A percentile compares a stretch with the other conserved stretches of the same genome.
Conservation (phyloP, 2,113 vertebrate genomes). For the Hoplias malabaricus region DNA sequence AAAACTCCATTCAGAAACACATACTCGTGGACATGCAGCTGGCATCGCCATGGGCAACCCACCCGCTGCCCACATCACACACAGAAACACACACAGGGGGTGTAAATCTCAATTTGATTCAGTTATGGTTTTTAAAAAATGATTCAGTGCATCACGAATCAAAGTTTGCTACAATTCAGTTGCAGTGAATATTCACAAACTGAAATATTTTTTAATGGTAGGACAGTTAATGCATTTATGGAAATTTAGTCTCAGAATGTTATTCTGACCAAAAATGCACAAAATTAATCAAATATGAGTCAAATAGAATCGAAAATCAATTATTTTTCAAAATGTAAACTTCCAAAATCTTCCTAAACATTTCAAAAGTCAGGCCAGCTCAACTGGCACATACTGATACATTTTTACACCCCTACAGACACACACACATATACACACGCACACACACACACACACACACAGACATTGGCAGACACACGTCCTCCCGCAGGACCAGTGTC, state of each 20-base stretch:
- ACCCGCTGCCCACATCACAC: slow-evolving; percentile 63
- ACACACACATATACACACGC: slow-evolving; percentile 17
- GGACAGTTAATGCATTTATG: no score
- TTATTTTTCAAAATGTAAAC: no score
- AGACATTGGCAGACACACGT: not conserved
- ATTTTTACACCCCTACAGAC: not conserved
- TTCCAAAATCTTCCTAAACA: not conserved
- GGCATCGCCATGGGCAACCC: slow-evolving; percentile 56
- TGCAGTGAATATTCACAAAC: not conserved
- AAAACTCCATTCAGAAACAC: slow-evolving; percentile 78
- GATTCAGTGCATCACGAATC: not conserved
- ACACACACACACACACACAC: not conserved
- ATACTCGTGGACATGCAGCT: slow-evolving; percentile 57
- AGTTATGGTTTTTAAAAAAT: not conserved
- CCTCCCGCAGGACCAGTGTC: not conserved
- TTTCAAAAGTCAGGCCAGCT: not conserved
- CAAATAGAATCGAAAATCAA: no score
- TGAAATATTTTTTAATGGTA: no score
- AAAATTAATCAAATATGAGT: no score
- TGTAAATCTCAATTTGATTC: not conserved
- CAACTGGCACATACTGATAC: not conserved
- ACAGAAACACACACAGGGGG: slow-evolving; percentile 10
- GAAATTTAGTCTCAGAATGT: no score
- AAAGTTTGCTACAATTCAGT: not conserved
- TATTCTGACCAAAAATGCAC: no score